phyloP scores from a whole-genome alignment of 2,113 vertebrate species.

The Psophia crepitans region DNA sequence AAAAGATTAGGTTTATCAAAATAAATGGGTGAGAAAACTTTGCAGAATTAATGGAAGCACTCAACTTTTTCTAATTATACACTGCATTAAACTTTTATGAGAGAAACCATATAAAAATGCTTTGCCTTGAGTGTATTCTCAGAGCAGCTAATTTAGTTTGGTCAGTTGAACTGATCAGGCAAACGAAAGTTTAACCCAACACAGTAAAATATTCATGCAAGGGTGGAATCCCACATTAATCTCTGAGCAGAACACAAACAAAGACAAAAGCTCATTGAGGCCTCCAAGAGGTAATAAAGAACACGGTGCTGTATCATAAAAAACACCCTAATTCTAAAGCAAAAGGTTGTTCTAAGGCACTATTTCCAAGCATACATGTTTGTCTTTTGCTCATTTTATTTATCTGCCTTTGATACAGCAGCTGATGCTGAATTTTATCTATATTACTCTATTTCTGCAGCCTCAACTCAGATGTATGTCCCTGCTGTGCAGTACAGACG shows the following conservation, averaged over 20 bases:
- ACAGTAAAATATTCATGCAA: neutral
- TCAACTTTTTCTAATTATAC: conserved; percentile 27
- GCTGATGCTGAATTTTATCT: neutral
- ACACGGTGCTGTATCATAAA: neutral
- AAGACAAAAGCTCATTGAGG: neutral
- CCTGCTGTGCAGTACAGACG: neutral
- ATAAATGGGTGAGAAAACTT: neutral
- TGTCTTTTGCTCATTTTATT: neutral
- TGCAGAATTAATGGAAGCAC: conserved; percentile 21
- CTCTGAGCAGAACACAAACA: neutral
- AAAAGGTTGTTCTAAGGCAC: neutral
- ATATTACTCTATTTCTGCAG: neutral
- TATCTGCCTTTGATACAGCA: neutral
- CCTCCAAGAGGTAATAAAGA: neutral
- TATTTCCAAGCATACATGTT: neutral
- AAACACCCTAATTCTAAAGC: neutral
- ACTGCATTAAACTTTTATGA: conserved; percentile 25
- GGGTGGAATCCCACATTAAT: neutral
- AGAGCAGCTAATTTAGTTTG: neutral
- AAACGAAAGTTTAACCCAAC: neutral
- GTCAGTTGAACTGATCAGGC: neutral
- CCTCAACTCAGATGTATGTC: neutral
- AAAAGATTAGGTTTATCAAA: neutral
- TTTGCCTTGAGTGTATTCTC: neutral
- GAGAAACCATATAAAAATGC: neutral